These are phyloP conservation scores for Copsychus sechellarum DNA, from an alignment of 2,113 vertebrate genomes.

Conservation along the genomic window DNA sequence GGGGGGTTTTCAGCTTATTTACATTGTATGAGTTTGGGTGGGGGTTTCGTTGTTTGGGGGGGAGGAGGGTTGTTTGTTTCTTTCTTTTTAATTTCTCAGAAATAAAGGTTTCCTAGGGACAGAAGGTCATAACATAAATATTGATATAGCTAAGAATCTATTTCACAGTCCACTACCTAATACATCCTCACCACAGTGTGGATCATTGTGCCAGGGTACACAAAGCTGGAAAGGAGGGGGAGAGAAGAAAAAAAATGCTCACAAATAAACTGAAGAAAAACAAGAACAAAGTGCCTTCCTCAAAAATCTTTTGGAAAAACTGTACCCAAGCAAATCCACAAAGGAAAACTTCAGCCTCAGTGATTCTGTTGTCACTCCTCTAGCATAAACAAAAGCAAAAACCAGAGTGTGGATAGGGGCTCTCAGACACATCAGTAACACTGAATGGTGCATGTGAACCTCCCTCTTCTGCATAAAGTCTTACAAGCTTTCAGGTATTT, in stretches of 20 bases:
- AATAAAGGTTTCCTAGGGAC: background rate
- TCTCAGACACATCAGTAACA: background rate
- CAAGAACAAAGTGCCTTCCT: background rate
- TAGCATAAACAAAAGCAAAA: background rate
- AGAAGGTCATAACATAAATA: background rate
- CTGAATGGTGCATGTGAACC: background rate
- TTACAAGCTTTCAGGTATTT: background rate
- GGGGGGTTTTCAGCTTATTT: constrained; percentile 46
- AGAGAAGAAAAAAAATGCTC: background rate
- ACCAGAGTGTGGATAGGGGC: background rate
- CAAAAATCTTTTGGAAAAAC: background rate
- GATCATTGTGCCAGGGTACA: background rate
- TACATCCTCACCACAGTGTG: background rate
- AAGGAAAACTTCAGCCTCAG: background rate
- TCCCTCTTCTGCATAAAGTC: background rate
- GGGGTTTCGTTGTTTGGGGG: background rate
- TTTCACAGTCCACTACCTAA: background rate
- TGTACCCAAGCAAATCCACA: background rate
- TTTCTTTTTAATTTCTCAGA: constrained; percentile 9
- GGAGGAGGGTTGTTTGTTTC: background rate
- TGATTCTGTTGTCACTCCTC: background rate
- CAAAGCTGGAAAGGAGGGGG: background rate
- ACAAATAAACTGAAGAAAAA: background rate
- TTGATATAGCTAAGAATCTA: background rate
- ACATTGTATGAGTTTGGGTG: background rate